A percentile compares a stretch with the other conserved stretches of the same genome.
Conservation (phyloP, 2,113 vertebrate species). For the Phaethon lepturus region DNA sequence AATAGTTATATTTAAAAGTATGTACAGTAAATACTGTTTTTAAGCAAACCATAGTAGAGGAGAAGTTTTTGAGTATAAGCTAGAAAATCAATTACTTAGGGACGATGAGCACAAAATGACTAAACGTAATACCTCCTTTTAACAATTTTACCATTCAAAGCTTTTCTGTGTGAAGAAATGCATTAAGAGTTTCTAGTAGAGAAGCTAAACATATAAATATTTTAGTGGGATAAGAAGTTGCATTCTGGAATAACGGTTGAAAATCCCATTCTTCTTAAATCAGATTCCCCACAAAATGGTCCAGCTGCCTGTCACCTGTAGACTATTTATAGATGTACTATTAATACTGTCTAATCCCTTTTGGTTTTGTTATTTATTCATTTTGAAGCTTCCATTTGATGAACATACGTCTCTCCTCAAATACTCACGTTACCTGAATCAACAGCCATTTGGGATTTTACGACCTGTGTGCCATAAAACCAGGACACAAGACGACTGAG, state of each 20-base stretch:
- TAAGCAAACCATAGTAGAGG: not conserved
- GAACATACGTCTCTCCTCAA: not conserved
- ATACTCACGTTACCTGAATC: not conserved
- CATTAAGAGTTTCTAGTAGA: not conserved
- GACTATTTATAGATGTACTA: not conserved
- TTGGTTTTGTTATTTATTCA: not conserved
- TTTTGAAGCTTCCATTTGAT: not conserved
- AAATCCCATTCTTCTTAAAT: not conserved
- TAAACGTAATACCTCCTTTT: not conserved
- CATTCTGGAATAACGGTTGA: not conserved
- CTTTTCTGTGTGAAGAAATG: not conserved
- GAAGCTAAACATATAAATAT: not conserved
- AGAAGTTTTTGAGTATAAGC: not conserved
- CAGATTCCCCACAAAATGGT: not conserved
- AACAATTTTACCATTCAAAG: not conserved
- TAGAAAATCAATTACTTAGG: not conserved
- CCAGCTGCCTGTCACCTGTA: not conserved
- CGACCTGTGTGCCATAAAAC: not conserved
- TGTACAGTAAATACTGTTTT: not conserved
- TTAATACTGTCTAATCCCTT: not conserved
- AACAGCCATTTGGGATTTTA: not conserved
- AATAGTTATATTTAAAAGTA: not conserved
- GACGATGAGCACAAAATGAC: not conserved
- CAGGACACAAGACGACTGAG: rapidly evolving
- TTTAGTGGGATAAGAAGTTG: not conserved